A percentile compares a stretch with the other conserved stretches of the same genome.
Evolutionary conservation across 2,113 vertebrate species (phyloP).

Genomic region (Ceyx cyanopectus): DNA sequence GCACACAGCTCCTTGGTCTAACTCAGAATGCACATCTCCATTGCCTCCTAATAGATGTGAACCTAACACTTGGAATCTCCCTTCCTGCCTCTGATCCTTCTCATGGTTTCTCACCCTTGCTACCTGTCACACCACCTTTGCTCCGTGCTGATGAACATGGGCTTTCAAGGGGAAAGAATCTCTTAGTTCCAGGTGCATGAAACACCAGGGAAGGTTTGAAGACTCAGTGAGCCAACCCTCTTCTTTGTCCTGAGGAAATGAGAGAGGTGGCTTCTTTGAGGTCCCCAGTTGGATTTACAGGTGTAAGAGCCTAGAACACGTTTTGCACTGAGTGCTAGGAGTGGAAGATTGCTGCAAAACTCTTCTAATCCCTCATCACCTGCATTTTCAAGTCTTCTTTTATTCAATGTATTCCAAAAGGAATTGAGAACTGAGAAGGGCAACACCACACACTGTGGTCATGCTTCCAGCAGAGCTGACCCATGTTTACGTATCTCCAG

Average conservation of each 20-base stretch:
- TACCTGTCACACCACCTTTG: conserved; percentile 2
- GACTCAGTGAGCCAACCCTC: background rate
- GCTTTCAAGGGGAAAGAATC: conserved; percentile 12
- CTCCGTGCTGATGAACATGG: conserved; percentile 33
- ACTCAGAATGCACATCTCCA: conserved; percentile 7
- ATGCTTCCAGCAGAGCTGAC: background rate
- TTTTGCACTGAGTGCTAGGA: background rate
- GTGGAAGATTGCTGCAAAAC: background rate
- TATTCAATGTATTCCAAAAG: background rate
- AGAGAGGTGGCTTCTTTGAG: conserved; percentile 1
- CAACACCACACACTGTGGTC: background rate
- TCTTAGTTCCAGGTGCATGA: conserved; percentile 14
- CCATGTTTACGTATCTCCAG: background rate
- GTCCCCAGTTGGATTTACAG: background rate
- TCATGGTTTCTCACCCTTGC: background rate
- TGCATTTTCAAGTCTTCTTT: conserved; percentile 19
- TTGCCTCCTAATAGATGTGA: conserved; percentile 25
- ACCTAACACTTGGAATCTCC: background rate
- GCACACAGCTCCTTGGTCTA: background rate
- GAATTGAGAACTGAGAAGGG: background rate
- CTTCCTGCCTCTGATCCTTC: conserved; percentile 7
- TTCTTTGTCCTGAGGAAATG: conserved; percentile 1
- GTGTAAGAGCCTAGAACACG: background rate
- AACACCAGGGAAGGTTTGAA: conserved; percentile 17
- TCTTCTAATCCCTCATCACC: background rate